These are phyloP conservation scores for Drosophila bipectinata DNA, from an alignment of 1,140 invertebrate genomes.

Conservation along the genomic window DNA sequence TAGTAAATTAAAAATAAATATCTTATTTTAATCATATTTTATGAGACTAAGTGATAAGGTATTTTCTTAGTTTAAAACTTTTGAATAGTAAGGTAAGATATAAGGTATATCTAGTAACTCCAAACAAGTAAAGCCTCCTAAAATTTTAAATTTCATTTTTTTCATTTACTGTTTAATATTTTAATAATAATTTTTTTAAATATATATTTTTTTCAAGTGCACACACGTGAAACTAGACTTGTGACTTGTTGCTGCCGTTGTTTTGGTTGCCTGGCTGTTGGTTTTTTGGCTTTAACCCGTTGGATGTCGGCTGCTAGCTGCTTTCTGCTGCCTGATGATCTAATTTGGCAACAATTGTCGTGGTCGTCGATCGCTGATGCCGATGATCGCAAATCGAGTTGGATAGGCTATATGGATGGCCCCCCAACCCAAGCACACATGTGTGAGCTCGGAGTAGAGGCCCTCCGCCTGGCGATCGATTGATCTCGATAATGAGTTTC, in stretches of 20 bases:
- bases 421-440: slow-evolving; percentile 7
- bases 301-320: slow-evolving; percentile 6
- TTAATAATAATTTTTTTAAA: no score
- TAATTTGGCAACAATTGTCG: slow-evolving; percentile 84
- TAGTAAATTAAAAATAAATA: no score
- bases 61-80: no score
- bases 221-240: slow-evolving; percentile 33
- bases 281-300: slow-evolving; percentile 14
- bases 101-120: no score
- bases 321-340: slow-evolving; percentile 74
- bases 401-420: slow-evolving; percentile 3
- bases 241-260: slow-evolving; percentile 57
- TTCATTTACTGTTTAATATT: no score
- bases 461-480: slow-evolving; percentile 72
- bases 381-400: slow-evolving; percentile 24
- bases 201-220: slow-evolving; percentile 13
- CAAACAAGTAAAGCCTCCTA: no score
- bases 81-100: no score
- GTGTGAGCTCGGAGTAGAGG: slow-evolving; percentile 23
- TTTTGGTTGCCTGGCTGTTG: slow-evolving; percentile 33
- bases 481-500: slow-evolving; percentile 83
- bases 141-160: no score
- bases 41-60: no score
- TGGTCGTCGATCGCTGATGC: slow-evolving; percentile 60
- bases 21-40: no score